These are phyloP conservation scores for Hirundichthys speculiger DNA, from an alignment of 2,113 vertebrate species.

Conservation along the genomic window DNA sequence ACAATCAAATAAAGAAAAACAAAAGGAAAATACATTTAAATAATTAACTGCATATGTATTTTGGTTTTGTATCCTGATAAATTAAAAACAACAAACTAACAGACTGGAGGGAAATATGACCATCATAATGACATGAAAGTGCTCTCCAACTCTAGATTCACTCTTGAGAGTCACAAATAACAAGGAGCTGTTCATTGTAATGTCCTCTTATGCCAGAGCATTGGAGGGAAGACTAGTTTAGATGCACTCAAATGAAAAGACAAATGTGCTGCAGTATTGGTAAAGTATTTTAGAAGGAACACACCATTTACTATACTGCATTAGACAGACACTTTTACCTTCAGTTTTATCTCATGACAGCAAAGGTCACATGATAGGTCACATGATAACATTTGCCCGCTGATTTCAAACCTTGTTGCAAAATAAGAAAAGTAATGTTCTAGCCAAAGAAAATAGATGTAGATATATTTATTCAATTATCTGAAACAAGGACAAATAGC, in stretches of 20 bases:
- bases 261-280: conserved; percentile 41
- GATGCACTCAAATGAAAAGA: conserved; percentile 53
- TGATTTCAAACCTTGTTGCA: conserved; percentile 22
- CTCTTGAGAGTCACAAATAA: conserved; percentile 39
- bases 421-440: neutral
- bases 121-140: conserved; percentile 66
- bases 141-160: conserved; percentile 43
- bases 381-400: conserved; percentile 73
- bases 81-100: neutral
- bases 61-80: neutral
- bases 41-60: neutral
- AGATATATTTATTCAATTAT: neutral
- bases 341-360: conserved; percentile 52
- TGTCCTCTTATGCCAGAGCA: conserved; percentile 36
- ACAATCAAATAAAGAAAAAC: neutral
- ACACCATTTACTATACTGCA: conserved; percentile 28
- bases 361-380: conserved; percentile 72
- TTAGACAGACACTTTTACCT: conserved; percentile 59
- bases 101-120: conserved; percentile 77
- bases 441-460: neutral
- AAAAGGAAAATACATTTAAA: neutral
- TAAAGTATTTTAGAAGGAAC: conserved; percentile 36
- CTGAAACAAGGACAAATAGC: too few species aligned
- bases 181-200: conserved; percentile 39
- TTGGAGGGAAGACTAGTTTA: conserved; percentile 45